Evolutionary conservation across 2,113 vertebrate genomes (phyloP).

Genomic region (Odocoileus hemionus): DNA sequence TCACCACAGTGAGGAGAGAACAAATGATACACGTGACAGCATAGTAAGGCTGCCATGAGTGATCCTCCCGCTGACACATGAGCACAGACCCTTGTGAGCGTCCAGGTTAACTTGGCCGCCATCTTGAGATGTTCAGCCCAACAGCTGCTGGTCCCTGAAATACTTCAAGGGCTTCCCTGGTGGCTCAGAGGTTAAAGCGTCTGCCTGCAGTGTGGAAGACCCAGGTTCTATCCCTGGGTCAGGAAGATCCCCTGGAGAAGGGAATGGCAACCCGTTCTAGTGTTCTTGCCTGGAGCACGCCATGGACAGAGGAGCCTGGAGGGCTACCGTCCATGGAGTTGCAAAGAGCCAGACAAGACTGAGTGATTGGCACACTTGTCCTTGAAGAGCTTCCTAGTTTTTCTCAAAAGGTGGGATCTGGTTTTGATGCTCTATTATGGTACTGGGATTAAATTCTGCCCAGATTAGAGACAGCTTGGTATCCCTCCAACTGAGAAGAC

Average conservation of each 20-base stretch:
- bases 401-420: neutral
- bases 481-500: neutral
- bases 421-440: neutral
- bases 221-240: neutral
- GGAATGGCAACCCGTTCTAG: neutral
- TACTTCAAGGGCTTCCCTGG: neutral
- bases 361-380: neutral
- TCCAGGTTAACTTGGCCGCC: neutral
- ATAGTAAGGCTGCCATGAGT: neutral
- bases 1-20: neutral
- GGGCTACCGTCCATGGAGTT: neutral
- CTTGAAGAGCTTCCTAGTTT: neutral
- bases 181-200: neutral
- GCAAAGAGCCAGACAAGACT: neutral
- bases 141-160: no score
- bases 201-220: neutral
- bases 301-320: neutral
- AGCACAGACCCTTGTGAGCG: neutral
- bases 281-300: neutral
- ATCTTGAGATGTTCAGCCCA: neutral
- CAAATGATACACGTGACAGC: neutral
- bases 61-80: rapidly evolving
- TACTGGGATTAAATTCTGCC: neutral
- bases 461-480: neutral
- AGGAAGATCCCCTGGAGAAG: neutral